Evolutionary conservation across 2,113 vertebrate species (phyloP), one percentile per base, ranked within the genome.

Genomic region (Nettapus auritus): DNA sequence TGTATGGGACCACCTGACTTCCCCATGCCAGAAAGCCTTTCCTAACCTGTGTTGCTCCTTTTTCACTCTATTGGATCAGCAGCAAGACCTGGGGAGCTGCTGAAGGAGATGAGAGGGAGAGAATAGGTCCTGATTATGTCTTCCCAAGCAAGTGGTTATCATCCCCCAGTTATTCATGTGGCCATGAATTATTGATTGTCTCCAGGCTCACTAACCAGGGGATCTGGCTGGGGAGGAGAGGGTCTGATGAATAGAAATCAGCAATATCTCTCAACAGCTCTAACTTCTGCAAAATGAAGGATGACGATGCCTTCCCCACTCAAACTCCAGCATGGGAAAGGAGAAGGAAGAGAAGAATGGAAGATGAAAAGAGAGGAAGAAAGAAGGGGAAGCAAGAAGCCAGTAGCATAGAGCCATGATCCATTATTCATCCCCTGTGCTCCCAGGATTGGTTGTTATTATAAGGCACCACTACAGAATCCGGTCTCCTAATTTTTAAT

Each of bases 181-280:
- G 96, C 95, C 60, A 90, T 98, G 98, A 98, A 99, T 99, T 99
- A 99, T 98, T 98, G 98, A 99, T 98, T 98, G 97, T 97, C 98
- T 97, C 97, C 97, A 95, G 95, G 97, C 98, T 98, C 97, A 93
- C 97, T 97, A 98, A 96, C 95, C 96, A 97, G 98, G 97, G 98
- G 98, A 98, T 97, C 97, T 98, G 94, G 98, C 74, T 94, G 91
- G 85, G 79, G 78, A 86, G 87, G 93, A 88, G 90, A 88, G 42
- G 79, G 11, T n/a, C 55, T 96, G 97, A 97, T 96, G 97, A 98
- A 98, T 96, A 98, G 98, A 98, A 98, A 98, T 97, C 96, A 96
- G 94, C 92, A 93, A 97, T 64, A 46, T 16, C 83, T 91, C 88
- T 82, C 96, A 96, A 97, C 98, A 98, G 98, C 98, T 98, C 98